Conservation (phyloP, 2,888 invertebrate species). For the Lingula anatina region DNA sequence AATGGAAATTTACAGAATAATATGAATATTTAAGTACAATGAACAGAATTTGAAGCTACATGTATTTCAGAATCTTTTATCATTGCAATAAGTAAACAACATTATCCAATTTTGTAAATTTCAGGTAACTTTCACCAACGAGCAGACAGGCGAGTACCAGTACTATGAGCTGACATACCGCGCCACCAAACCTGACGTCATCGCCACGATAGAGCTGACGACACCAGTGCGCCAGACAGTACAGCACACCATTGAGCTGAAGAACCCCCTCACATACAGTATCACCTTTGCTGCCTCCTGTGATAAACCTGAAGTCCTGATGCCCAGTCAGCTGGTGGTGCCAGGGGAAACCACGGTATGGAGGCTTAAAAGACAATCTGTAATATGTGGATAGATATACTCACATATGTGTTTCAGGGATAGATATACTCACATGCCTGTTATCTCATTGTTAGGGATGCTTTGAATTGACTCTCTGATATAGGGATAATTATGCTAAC, state of each 20-base stretch:
- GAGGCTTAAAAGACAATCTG: background rate
- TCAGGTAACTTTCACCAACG: constrained; percentile 50
- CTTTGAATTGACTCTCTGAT: too few species aligned
- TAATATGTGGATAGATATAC: too few species aligned
- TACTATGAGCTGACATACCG: constrained; percentile 48
- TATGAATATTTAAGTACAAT: too few species aligned
- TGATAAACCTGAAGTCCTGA: constrained; percentile 40
- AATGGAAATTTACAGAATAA: too few species aligned
- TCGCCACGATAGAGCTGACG: constrained; percentile 39
- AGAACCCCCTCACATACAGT: constrained; percentile 44
- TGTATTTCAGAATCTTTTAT: too few species aligned
- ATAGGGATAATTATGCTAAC: too few species aligned
- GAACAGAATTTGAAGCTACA: background rate
- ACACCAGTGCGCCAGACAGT: constrained; percentile 49
- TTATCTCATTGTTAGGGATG: too few species aligned
- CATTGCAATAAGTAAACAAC: too few species aligned
- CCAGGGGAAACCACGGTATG: constrained; percentile 46
- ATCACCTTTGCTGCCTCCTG: constrained; percentile 40
- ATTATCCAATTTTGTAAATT: constrained; percentile 5
- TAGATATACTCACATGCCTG: too few species aligned
- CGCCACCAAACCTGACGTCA: constrained; percentile 39
- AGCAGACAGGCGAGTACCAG: constrained; percentile 48
- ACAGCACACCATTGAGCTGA: constrained; percentile 40
- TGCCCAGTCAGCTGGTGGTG: constrained; percentile 43
- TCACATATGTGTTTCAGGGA: too few species aligned